Evolutionary conservation across 2,113 vertebrate genomes (phyloP).

Genomic region (Channa maculata): DNA sequence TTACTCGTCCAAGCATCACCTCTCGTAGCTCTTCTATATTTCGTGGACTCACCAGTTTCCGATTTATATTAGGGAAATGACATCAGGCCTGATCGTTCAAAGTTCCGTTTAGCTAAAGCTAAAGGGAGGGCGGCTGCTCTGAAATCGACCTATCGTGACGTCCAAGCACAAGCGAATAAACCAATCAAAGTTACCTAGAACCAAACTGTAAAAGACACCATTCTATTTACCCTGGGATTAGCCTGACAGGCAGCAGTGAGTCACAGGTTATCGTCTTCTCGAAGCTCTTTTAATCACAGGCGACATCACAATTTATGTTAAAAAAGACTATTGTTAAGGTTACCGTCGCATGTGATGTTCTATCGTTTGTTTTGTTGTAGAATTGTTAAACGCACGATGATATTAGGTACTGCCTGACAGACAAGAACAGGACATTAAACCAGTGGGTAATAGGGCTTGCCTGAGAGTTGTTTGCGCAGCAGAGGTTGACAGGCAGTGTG

Average conservation of each 20-base stretch:
- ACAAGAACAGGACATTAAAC: not conserved
- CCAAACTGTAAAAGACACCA: accelerated
- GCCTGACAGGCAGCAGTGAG: constrained; percentile 29
- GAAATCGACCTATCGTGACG: constrained; percentile 42
- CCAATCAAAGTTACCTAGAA: constrained; percentile 39
- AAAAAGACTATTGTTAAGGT: accelerated
- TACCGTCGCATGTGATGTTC: not conserved
- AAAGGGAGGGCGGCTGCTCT: not conserved
- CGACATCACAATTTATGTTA: too few species aligned
- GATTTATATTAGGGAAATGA: constrained; percentile 51
- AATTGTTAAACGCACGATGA: not conserved
- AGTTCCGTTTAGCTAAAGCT: not conserved
- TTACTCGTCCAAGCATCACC: constrained; percentile 65
- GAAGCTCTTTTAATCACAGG: accelerated
- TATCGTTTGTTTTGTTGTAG: not conserved
- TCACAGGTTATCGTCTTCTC: accelerated
- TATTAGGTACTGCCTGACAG: not conserved
- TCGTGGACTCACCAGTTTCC: constrained; percentile 62
- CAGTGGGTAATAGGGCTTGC: accelerated
- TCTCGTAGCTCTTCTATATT: constrained; percentile 54
- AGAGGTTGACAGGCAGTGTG: constrained; percentile 15
- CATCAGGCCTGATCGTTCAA: constrained; percentile 18
- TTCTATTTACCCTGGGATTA: not conserved
- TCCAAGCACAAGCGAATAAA: accelerated
- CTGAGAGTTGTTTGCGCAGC: constrained; percentile 46